Base-by-base conservation (phyloP, 92 coral and sea anemone species). In the Palythoa caribaeorum region DNA sequence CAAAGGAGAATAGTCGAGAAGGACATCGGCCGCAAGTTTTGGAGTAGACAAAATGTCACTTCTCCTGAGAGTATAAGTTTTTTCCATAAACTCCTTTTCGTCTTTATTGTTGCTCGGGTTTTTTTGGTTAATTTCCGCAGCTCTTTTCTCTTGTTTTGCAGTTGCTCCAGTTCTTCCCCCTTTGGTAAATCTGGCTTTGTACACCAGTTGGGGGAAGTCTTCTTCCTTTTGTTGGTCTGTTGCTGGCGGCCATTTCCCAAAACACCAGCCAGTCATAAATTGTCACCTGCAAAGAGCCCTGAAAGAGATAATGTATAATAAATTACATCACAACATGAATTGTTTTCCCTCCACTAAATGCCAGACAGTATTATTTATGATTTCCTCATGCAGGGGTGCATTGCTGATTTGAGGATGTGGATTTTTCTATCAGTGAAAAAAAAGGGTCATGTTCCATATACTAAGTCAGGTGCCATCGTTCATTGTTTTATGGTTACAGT, bases 1-100 rank as follows among this genome's bases (percentile, higher is more conserved):
- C 44, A 89, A 79, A 13, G 89, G 77, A 7, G 92, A 90, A 52
- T 89, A 89, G n/a, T 74, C 76, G 9, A 21, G 35, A 14, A 88
- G 89, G 48, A 88, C 91, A 83, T 83, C 89, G 6, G 80, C 59
- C 80, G 28, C 66, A 59, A 59, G 66, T 20, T 59, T 59, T 57
- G 65, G 65, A 57, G 65, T 3, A 57, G 65, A 57, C 65, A 57
- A 13, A 57, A 57, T 57, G 65, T 57, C 65, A 13, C 15, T 57
- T 57, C 65, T 57, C 65, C 65, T 57, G 11, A 57, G n/a, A 57
- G 15, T 57, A 12, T 57, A 57, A 3, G 65, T 57, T 57, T 57
- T 57, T 57, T 57, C 65, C 3, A 57, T 13, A 57, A 57, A 57
- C 65, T 57, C 65, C 65, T 12, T 57, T 12, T 57, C 9, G 65